Percentiles rank a stretch among this genome's conserved stretches.
Evolutionary conservation across 1,140 invertebrate genomes (phyloP).

Genomic region (Colletes gigas): DNA sequence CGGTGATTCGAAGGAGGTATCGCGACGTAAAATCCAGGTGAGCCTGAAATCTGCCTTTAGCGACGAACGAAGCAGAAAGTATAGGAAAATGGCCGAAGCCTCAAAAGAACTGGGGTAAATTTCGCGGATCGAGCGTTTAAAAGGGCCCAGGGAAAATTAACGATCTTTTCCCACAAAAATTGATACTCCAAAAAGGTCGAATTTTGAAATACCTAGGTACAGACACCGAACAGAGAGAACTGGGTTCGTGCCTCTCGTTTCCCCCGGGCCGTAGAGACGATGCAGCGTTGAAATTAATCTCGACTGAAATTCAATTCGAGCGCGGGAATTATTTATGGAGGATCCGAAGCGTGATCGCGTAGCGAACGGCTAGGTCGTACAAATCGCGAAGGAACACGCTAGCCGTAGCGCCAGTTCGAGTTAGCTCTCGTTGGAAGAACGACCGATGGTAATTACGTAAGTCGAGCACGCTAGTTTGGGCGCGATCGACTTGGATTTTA

Average conservation of each 20-base stretch:
- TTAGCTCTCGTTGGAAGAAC: conserved; percentile 15
- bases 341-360: conserved; percentile 11
- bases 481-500: background rate
- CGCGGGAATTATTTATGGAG: conserved; percentile 28
- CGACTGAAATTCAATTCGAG: conserved; percentile 30
- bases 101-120: background rate
- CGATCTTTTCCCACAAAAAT: too few species aligned
- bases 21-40: background rate
- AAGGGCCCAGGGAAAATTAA: too few species aligned
- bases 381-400: conserved; percentile 27
- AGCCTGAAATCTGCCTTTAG: background rate
- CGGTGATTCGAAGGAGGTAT: background rate
- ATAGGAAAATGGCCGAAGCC: background rate
- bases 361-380: background rate
- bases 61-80: background rate
- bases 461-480: conserved; percentile 7
- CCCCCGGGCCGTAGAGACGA: background rate
- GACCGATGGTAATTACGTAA: conserved; percentile 37
- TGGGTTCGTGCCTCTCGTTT: background rate
- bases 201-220: too few species aligned
- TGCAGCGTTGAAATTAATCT: conserved; percentile 14
- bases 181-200: too few species aligned
- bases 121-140: background rate
- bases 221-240: too few species aligned
- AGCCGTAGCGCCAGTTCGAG: conserved; percentile 7